phyloP scores from a whole-genome alignment of 2,888 invertebrate species.

The Uloborus plumipes region DNA sequence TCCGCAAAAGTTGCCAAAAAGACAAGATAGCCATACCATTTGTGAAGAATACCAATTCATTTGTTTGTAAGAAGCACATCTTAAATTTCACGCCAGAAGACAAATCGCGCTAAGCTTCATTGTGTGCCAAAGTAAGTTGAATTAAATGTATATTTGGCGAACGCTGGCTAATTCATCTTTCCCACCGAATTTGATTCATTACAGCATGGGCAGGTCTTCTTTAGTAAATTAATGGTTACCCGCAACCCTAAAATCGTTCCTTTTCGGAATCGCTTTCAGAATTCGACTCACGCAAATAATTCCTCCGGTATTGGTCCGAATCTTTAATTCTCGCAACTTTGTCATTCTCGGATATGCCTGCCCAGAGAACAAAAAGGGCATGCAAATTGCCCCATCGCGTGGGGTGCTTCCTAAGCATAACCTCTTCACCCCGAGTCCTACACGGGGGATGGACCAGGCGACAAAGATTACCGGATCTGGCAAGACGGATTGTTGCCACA shows the following conservation, averaged over 20 bases:
- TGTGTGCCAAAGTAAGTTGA: constrained; percentile 2
- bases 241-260: constrained; percentile 22
- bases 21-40: too few relatives aligned
- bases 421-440: constrained; percentile 29
- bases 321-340: constrained; percentile 47
- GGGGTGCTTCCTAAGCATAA: constrained; percentile 23
- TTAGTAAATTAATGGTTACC: constrained; percentile 30
- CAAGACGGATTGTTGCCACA: constrained; percentile 42
- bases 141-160: constrained; percentile 8
- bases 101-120: neutral
- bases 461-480: constrained; percentile 46
- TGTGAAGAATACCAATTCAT: too few relatives aligned
- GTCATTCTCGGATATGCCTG: constrained; percentile 27
- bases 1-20: too few relatives aligned
- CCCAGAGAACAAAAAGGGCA: constrained; percentile 4
- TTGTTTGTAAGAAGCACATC: neutral
- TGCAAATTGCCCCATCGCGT: constrained; percentile 30
- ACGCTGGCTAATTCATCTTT: constrained; percentile 24
- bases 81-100: neutral
- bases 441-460: constrained; percentile 34
- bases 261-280: neutral
- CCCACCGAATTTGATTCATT: constrained; percentile 28
- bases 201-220: constrained; percentile 19
- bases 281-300: constrained; percentile 32
- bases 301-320: constrained; percentile 24